phyloP scores from a whole-genome alignment of 1,140 invertebrate genomes.

The Zaprionus lachaisei region DNA sequence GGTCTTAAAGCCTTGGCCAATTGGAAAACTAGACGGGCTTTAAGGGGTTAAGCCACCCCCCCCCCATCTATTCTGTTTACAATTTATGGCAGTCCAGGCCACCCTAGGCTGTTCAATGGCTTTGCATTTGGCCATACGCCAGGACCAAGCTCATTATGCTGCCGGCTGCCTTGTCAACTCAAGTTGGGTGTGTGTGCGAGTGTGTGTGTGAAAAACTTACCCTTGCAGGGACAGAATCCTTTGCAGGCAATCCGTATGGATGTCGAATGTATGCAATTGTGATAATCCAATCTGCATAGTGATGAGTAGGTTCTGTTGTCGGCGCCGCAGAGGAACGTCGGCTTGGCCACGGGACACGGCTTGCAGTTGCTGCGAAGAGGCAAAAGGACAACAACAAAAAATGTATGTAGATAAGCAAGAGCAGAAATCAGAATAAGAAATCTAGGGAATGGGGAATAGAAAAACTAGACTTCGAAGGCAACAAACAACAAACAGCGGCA shows the following conservation, averaged over 20 bases:
- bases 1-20: slow-evolving; percentile 59
- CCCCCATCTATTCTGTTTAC: neutral
- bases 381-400: slow-evolving; percentile 31
- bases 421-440: slow-evolving; percentile 29
- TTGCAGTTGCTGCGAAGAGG: slow-evolving; percentile 88
- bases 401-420: slow-evolving; percentile 44
- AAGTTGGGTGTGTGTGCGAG: slow-evolving; percentile 14
- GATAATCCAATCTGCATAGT: slow-evolving; percentile 94
- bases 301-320: slow-evolving; percentile 97
- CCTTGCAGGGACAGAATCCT: slow-evolving; percentile 95
- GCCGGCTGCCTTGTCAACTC: slow-evolving; percentile 15
- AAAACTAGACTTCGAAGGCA: neutral
- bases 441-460: neutral
- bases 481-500: slow-evolving; percentile 62
- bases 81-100: neutral
- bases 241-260: slow-evolving; percentile 91
- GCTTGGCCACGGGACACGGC: slow-evolving; percentile 91
- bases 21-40: slow-evolving; percentile 11
- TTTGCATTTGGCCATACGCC: slow-evolving; percentile 55
- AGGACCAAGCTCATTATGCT: slow-evolving; percentile 64
- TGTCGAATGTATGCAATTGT: slow-evolving; percentile 94
- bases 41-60: neutral
- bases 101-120: neutral
- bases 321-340: slow-evolving; percentile 93
- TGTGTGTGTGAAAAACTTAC: slow-evolving; percentile 57